These are phyloP conservation scores for Holotrichia oblita DNA, from an alignment of 1,140 invertebrate species.

Conservation along the genomic window DNA sequence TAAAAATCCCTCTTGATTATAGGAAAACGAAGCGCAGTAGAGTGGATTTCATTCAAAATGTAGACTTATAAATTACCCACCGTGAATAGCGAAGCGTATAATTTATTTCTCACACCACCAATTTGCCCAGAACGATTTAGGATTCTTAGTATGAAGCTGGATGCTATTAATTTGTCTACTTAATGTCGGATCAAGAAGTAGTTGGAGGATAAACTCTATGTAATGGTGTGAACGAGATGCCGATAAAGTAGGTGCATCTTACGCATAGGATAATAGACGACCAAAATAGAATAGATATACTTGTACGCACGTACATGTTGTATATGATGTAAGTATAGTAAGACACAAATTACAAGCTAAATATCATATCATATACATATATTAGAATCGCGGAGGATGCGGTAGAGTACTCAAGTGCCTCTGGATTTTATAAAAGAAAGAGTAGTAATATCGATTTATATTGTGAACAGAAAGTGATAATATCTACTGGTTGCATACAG, in stretches of 20 bases:
- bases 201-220: slow-evolving; percentile 17
- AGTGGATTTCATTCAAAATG: background rate
- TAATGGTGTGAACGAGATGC: background rate
- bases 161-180: slow-evolving; percentile 37
- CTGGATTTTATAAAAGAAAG: no score
- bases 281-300: background rate
- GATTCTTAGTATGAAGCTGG: background rate
- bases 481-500: no score
- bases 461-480: no score
- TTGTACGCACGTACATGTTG: background rate
- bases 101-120: slow-evolving; percentile 32
- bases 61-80: slow-evolving; percentile 34
- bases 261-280: background rate
- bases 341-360: slow-evolving; percentile 24
- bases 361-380: background rate
- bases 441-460: no score
- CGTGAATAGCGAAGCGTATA: slow-evolving; percentile 19
- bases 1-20: slow-evolving; percentile 17
- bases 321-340: background rate
- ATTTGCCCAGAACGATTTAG: slow-evolving; percentile 22
- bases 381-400: background rate
- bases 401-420: no score
- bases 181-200: slow-evolving; percentile 35
- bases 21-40: background rate
- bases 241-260: background rate